Percentiles rank a stretch among this genome's conserved stretches.
Conservation (phyloP, 2,888 invertebrate species). For the Eupithecia tripunctaria region DNA sequence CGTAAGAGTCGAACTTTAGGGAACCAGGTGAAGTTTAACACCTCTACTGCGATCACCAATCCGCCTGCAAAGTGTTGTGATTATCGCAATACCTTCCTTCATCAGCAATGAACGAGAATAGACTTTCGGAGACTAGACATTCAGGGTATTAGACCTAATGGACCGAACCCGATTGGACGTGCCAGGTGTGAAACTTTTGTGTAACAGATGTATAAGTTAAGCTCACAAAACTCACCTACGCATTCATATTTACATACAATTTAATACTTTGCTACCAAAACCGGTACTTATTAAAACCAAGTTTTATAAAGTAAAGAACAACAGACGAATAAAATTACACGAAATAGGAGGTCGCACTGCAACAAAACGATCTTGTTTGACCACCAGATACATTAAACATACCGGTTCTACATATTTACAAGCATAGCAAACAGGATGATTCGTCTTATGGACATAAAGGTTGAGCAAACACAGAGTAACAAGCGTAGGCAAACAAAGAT, state of each 20-base stretch:
- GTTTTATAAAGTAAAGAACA: constrained; percentile 4
- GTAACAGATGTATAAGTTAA: background rate
- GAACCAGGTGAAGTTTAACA: too few relatives aligned
- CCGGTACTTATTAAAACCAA: constrained; percentile 1
- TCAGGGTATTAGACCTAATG: too few relatives aligned
- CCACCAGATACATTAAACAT: constrained; percentile 39
- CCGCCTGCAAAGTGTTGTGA: too few relatives aligned
- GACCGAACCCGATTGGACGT: too few relatives aligned
- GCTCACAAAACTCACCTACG: background rate
- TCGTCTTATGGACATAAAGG: constrained; percentile 56
- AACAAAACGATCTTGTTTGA: constrained; percentile 41
- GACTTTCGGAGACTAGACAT: too few relatives aligned
- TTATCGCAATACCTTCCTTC: too few relatives aligned
- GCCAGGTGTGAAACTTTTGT: background rate
- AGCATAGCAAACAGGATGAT: constrained; percentile 51
- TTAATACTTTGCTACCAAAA: background rate
- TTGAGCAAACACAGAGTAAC: constrained; percentile 55
- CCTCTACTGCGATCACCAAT: too few relatives aligned
- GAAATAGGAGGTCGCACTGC: constrained; percentile 30
- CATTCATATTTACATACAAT: too few relatives aligned
- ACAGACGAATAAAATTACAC: constrained; percentile 16
- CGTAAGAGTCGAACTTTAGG: too few relatives aligned
- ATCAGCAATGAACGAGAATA: too few relatives aligned
- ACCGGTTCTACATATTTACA: constrained; percentile 40
- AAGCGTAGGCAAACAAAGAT: constrained; percentile 61